Percentiles rank a stretch among this genome's conserved stretches.
These are phyloP conservation scores for Drosophila helvetica DNA, from an alignment of 2,888 invertebrate genomes.

Conservation along the genomic window DNA sequence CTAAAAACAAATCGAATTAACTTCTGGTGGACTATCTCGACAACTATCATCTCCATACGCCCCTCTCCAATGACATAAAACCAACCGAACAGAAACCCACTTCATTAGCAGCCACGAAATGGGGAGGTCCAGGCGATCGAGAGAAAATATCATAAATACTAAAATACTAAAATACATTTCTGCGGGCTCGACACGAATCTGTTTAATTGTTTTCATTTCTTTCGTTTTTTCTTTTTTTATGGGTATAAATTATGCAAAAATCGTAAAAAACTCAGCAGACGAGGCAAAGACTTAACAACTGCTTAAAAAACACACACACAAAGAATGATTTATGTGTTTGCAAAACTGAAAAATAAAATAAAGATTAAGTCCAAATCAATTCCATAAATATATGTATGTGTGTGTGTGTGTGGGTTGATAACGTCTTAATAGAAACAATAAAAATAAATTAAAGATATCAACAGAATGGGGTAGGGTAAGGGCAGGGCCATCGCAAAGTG, in stretches of 20 bases:
- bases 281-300: constrained; percentile 28
- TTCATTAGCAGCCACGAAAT: constrained; percentile 63
- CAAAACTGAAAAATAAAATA: constrained; percentile 27
- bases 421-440: constrained; percentile 69
- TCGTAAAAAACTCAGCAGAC: constrained; percentile 53
- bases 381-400: constrained; percentile 28
- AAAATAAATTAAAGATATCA: neutral
- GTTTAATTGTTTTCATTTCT: constrained; percentile 52
- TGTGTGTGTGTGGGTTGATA: no score
- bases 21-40: constrained; percentile 33
- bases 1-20: constrained; percentile 38
- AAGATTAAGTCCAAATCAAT: constrained; percentile 8
- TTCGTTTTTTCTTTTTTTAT: constrained; percentile 32
- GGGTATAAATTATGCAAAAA: constrained; percentile 71
- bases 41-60: constrained; percentile 22
- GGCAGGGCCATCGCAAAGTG: constrained; percentile 41
- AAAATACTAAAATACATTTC: constrained; percentile 39
- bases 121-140: constrained; percentile 12
- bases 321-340: constrained; percentile 65
- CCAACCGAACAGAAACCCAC: constrained; percentile 55
- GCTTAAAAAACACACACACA: neutral
- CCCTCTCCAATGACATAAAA: constrained; percentile 54
- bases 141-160: constrained; percentile 19
- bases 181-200: constrained; percentile 71
- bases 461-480: constrained; percentile 25